Conservation (phyloP, 1,140 invertebrate species). For the Trinorchestia longiramus region DNA sequence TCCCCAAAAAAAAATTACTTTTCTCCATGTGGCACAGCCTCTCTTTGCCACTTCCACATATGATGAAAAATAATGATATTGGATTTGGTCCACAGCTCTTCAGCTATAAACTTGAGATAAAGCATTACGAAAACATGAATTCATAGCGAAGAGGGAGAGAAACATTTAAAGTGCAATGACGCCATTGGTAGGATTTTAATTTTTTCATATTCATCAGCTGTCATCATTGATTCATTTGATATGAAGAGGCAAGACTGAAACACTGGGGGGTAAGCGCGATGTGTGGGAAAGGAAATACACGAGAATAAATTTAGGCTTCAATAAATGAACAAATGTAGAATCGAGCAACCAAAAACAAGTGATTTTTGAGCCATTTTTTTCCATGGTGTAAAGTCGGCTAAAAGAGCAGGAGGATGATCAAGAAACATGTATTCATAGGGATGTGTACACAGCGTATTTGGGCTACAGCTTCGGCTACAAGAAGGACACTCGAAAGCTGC, state of each 20-base stretch:
- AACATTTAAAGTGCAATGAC: background rate
- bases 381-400: background rate
- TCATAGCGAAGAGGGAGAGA: background rate
- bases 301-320: background rate
- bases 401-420: background rate
- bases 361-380: background rate
- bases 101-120: background rate
- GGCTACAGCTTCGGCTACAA: background rate
- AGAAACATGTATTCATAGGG: constrained; percentile 22
- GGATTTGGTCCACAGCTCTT: background rate
- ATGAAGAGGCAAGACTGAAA: background rate
- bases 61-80: background rate
- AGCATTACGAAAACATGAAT: constrained; percentile 9
- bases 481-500: constrained; percentile 10
- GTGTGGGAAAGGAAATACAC: background rate
- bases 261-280: background rate
- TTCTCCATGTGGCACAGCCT: background rate
- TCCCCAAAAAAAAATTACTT: background rate
- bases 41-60: background rate
- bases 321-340: background rate
- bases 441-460: background rate
- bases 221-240: background rate
- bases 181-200: background rate
- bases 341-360: background rate
- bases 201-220: background rate